These are phyloP conservation scores for Panthera leo DNA, from an alignment of 2,113 vertebrate genomes.

Conservation along the genomic window DNA sequence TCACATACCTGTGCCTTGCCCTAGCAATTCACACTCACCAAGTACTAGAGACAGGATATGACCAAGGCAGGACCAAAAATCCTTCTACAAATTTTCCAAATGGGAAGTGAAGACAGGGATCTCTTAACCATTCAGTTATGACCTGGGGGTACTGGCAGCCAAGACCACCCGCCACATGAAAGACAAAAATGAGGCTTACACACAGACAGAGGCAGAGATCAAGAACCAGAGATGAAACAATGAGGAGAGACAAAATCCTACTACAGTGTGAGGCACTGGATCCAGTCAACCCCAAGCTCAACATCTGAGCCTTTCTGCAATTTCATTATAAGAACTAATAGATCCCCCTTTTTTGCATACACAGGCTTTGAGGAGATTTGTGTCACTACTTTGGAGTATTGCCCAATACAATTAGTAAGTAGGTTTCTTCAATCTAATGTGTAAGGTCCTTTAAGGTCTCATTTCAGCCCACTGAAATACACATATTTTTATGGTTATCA, in stretches of 20 bases:
- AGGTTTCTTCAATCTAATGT: background rate
- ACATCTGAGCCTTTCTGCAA: background rate
- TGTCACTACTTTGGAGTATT: background rate
- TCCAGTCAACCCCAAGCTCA: background rate
- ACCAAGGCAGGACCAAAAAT: background rate
- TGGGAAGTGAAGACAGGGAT: background rate
- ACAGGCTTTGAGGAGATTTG: background rate
- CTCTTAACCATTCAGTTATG: background rate
- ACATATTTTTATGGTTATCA: background rate
- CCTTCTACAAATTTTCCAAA: slow-evolving; percentile 10
- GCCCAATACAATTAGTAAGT: background rate
- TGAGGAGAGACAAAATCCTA: background rate
- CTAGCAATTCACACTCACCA: background rate
- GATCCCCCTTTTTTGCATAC: background rate
- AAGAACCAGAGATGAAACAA: background rate
- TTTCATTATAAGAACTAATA: slow-evolving; percentile 15
- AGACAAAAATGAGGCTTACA: background rate
- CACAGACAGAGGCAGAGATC: background rate
- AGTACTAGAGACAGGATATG: background rate
- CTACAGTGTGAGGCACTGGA: background rate
- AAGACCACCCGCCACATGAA: background rate
- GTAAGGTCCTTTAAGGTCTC: background rate
- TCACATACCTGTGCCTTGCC: background rate
- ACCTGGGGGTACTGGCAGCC: background rate
- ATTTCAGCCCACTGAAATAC: background rate